Evolutionary conservation across 2,113 vertebrate genomes (phyloP).

Genomic region (Limnothrissa miodon): DNA sequence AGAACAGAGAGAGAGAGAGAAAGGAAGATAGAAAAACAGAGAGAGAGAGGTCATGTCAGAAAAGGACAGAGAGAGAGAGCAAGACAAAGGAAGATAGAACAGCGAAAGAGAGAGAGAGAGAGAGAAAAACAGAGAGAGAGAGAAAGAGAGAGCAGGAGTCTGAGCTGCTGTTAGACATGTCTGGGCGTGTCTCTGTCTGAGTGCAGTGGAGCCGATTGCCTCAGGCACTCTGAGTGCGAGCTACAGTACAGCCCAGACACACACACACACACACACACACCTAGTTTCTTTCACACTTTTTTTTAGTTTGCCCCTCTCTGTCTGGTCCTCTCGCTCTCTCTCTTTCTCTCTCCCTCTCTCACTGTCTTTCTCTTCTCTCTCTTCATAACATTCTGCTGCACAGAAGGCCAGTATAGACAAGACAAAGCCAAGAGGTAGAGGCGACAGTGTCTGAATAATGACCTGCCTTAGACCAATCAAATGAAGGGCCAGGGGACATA

Average conservation of each 20-base stretch:
- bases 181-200: conserved; percentile 46
- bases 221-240: conserved; percentile 25
- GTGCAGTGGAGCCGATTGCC: conserved; percentile 26
- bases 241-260: not conserved
- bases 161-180: conserved; percentile 40
- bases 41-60: too few relatives aligned
- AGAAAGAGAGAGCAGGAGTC: not conserved
- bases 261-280: not conserved
- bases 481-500: conserved; percentile 11
- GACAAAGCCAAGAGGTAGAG: conserved; percentile 44
- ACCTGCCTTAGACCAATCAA: conserved; percentile 42
- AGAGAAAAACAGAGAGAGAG: not conserved
- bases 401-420: conserved; percentile 26
- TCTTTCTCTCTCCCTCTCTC: not conserved
- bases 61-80: not conserved
- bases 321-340: not conserved
- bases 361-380: too few relatives aligned
- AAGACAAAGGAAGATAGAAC: not conserved
- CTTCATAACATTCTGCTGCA: too few relatives aligned
- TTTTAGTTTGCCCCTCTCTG: too few relatives aligned
- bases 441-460: conserved; percentile 41
- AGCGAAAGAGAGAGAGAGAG: not conserved
- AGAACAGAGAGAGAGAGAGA: too few relatives aligned
- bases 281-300: too few relatives aligned
- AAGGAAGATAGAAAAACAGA: too few relatives aligned